Evolutionary conservation across 1,140 invertebrate genomes (phyloP), one percentile per base, ranked within the genome.

Genomic region (Drosophila micromelanica): DNA sequence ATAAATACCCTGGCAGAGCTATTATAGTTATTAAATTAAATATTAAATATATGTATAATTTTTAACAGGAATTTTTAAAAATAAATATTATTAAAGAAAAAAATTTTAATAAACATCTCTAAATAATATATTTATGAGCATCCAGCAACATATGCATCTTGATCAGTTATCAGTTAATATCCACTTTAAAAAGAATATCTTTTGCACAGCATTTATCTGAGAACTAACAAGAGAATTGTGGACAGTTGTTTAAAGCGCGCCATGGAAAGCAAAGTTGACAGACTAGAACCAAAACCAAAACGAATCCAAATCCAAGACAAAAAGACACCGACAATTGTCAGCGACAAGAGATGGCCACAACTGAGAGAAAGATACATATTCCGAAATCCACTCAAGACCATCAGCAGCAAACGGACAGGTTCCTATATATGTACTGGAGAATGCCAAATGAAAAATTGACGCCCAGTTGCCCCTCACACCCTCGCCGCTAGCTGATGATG

Each of bases 371-470:
- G 23, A 43, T 71, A 32, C 30, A 32, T 8, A 63, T 75, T 59
- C 40, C 57, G 54, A 63, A 62, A 75, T 62, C 62, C 64, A 65
- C 46, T 65, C 64, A 52, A 73, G 61, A 60, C 70, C 23, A 27
- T 27, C 27, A 27, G 27, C 4, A 6, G 5, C 27, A 73, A 9
- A 23, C 40, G n/a, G 54, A 54, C 48, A 42, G 23, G 45, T 46
- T 15, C 49, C 54, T 55, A 60, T 73, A 60, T 73, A 62, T 65
- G 63, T 51, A 15, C n/a, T 62, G 51, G 70, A 63, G 62, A 45
- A 82, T 76, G 56, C 61, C 72, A 75, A 87, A 82, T 86, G 82
- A 86, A 89, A 86, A 86, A 86, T 86, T 71, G 75, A 81, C 78
- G 60, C 64, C 54, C 78, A 49, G 38, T 59, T 35, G 7, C 13